Conservation (phyloP, 2,797 vertebrate genomes). For the Enteromius viviparus region DNA sequence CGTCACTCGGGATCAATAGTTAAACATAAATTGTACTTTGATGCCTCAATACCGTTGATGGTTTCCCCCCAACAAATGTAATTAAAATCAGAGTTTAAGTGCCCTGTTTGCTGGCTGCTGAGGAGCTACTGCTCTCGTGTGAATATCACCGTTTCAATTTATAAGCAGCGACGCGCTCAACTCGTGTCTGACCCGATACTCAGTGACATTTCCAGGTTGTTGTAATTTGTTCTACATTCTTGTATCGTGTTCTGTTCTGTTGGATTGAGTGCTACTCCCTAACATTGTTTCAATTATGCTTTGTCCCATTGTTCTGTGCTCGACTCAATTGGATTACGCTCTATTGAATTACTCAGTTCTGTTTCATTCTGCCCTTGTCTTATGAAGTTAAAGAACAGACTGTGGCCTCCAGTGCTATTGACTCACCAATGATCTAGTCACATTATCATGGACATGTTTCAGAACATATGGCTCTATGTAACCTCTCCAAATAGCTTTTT, state of each 20-base stretch:
- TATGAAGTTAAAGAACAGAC: neutral
- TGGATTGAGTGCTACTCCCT: neutral
- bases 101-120: neutral
- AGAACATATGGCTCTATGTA: neutral
- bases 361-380: constrained; percentile 22
- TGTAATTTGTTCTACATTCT: constrained; percentile 22
- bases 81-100: constrained; percentile 34
- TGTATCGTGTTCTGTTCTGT: constrained; percentile 1
- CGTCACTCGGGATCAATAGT: neutral
- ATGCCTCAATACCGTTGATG: constrained; percentile 22
- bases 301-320: constrained; percentile 26
- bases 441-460: constrained; percentile 16
- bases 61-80: constrained; percentile 20
- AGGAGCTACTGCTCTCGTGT: neutral
- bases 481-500: neutral
- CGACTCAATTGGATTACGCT: neutral
- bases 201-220: constrained; percentile 26
- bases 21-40: constrained; percentile 3
- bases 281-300: constrained; percentile 21
- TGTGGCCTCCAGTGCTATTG: neutral
- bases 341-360: constrained; percentile 11
- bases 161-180: neutral
- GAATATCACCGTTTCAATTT: constrained; percentile 15
- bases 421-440: constrained; percentile 17
- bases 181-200: neutral